Evolutionary conservation across 2,888 invertebrate species (phyloP), one percentile per base, ranked within the genome.

Genomic region (Ornithoptera alexandrae): DNA sequence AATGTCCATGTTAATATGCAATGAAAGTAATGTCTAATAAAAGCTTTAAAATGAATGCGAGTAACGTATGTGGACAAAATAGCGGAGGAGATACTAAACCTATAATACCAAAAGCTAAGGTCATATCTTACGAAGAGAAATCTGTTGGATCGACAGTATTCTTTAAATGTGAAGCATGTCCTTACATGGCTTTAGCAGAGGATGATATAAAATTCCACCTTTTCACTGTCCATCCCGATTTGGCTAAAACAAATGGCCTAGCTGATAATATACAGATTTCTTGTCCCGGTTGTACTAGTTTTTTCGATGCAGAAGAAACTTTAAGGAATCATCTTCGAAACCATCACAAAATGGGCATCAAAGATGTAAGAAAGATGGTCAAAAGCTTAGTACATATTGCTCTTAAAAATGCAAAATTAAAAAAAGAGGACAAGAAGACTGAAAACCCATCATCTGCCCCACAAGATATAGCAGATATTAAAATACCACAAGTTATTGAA

Each of bases 211-310:
- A 92, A 75, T 91, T 92, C 75, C 94, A 94, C 75, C 78, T 94
- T 62, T 91, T 93, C 73, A 90, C 89, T 7, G 85, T 84, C 3
- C 93, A 94, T 73, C 89, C 90, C 2, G 88, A 88, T 4, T 78
- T 90, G 17, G 88, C 94, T 17, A 93, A 90, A 77, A 93, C 85
- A 65, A 94, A 94, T 78, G 93, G 93, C 39, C 84, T 93, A 0
- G 90, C 91, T 30, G 93, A 94, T 77, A 88, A 93, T 74, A 87
- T 92, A 68, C 93, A 93, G 72, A 89, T 95, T 10, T 90, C 90
- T 73, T 96, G 96, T 77, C 95, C 95, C 18, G 96, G 95, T 12
- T 96, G 96, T 79, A 83, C 92, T 1, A 95, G 95, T 79, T 84
- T 94, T 2, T 96, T 96, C 78, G 94, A 94, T 76, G 93, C 94